Evolutionary conservation across 1,140 invertebrate genomes (phyloP).

Genomic region (Lasaia peninsularis): DNA sequence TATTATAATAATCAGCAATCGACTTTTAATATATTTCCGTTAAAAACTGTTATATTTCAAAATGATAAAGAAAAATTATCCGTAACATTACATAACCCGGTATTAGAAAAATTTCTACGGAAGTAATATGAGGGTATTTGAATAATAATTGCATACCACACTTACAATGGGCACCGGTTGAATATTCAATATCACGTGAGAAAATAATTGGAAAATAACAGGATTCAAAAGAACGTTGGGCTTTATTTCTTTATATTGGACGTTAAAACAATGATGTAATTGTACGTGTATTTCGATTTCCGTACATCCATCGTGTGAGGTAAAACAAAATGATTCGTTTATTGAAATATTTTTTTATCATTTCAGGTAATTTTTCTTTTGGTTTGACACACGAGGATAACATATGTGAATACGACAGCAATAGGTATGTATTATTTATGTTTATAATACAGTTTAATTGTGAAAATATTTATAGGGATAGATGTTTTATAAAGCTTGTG

Average conservation of each 20-base stretch:
- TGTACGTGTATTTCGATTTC: constrained; percentile 15
- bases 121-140: constrained; percentile 37
- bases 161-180: constrained; percentile 33
- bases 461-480: too few relatives aligned
- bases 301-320: neutral
- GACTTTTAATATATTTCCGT: too few relatives aligned
- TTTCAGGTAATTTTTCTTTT: neutral
- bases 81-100: constrained; percentile 14
- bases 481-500: too few relatives aligned
- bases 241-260: constrained; percentile 26
- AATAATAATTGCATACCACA: constrained; percentile 41
- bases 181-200: constrained; percentile 41
- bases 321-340: neutral
- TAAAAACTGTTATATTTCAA: neutral
- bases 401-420: neutral
- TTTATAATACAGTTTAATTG: too few relatives aligned
- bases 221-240: constrained; percentile 26
- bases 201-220: constrained; percentile 51
- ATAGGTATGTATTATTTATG: neutral
- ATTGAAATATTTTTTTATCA: constrained; percentile 1
- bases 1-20: too few relatives aligned
- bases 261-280: constrained; percentile 22
- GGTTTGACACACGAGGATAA: neutral
- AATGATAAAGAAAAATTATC: neutral
- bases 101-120: constrained; percentile 12